Conservation (phyloP, 23 tunicate genomes). For the Trididemnum nubilum region DNA sequence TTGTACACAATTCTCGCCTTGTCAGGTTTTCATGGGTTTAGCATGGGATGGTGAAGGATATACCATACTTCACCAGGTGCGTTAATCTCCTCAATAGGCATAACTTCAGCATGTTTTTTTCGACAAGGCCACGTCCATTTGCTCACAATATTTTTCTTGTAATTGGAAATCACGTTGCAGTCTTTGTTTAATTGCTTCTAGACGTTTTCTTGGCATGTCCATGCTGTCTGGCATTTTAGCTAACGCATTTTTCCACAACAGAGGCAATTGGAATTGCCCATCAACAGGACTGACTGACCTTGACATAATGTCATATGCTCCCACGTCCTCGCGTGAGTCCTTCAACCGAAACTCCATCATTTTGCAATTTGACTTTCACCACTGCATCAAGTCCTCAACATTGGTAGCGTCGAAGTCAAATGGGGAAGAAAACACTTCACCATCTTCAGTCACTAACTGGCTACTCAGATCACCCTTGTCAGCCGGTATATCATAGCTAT, state of each 20-base stretch:
- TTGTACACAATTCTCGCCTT: slow-evolving; percentile 28
- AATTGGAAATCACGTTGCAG: not conserved
- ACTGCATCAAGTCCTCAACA: not conserved
- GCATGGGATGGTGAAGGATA: slow-evolving; percentile 20
- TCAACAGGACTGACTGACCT: not conserved
- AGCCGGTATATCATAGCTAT: not conserved
- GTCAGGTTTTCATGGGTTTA: slow-evolving; percentile 17
- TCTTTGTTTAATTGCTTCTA: slow-evolving; percentile 5
- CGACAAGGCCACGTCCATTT: not conserved
- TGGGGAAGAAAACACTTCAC: slow-evolving; percentile 7
- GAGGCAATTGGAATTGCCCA: slow-evolving; percentile 10
- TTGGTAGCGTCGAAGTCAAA: not conserved
- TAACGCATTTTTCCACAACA: slow-evolving; percentile 17
- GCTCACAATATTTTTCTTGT: not conserved
- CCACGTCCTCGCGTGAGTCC: slow-evolving; percentile 5
- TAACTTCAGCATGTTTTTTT: not conserved
- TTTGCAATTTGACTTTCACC: not conserved
- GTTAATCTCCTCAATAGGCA: not conserved
- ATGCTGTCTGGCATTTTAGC: slow-evolving; percentile 4
- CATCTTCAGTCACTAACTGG: slow-evolving; percentile 4
- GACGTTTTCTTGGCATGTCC: slow-evolving; percentile 8
- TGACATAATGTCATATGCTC: slow-evolving; percentile 8
- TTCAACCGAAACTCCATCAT: not conserved
- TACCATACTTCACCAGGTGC: not conserved
- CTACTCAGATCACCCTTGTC: not conserved